Evolutionary conservation across 2,888 invertebrate species (phyloP), one percentile per base, ranked within the genome.

Genomic region (Salticus scenicus): DNA sequence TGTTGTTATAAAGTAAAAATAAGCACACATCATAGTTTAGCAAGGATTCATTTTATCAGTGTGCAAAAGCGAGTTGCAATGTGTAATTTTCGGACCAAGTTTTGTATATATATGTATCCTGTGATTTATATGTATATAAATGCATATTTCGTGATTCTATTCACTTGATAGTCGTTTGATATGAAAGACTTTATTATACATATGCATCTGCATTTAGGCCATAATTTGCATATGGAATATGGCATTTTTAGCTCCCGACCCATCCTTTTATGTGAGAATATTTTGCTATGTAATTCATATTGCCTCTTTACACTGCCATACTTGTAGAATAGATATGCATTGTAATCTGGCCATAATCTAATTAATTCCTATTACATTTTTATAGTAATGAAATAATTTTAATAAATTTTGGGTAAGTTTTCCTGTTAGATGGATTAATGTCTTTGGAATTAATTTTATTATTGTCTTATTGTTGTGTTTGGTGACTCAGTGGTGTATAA

Each of bases 221-320:
- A 1, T 57, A 17, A 57, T 57, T 24, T 57, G 57, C 24, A 57
- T 57, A 57, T 57, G 57, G 12, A 57, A 24, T 57, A 24, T 24
- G 57, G 12, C 20, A 24, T 57, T 7, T 57, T n/a, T 57, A 57
- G 5, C 57, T 24, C 57, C 24, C 24, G 12, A 7, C 57, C 42
- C 57, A 7, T 57, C 20, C 24, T 12, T 24, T 2, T 47, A 47
- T 57, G 57, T 57, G 24, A 47, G 17, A 57, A n/a, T 57, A 24
- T 24, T 57, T 57, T 57, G 57, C 57, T 5, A 24, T 57, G 24
- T 57, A 57, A 57, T 17, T 37, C 5, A 24, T 7, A 57, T 24
- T 57, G 57, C 20, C 57, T 57, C 24, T 57, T 57, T 57, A 57
- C 57, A 57, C 57, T 57, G 57, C 57, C 57, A 57, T 24, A 57